These are phyloP conservation scores for Ellobius talpinus DNA, from an alignment of 2,113 vertebrate species.

Conservation along the genomic window DNA sequence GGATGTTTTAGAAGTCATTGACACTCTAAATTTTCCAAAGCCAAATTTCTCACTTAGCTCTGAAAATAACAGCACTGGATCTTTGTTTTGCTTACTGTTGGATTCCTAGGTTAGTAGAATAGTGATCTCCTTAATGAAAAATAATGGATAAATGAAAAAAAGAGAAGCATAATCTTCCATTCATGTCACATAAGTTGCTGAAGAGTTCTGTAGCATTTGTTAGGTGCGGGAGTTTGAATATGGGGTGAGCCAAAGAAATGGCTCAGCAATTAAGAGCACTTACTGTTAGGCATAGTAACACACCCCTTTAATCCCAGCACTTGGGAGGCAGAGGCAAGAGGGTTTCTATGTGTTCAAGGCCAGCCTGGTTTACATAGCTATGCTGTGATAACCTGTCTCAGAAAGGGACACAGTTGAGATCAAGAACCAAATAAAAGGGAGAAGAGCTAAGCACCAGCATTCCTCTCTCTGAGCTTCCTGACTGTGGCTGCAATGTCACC, in stretches of 20 bases:
- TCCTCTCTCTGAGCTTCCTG: background rate
- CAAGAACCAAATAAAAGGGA: background rate
- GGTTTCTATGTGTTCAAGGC: background rate
- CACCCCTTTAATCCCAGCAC: background rate
- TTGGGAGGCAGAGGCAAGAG: background rate
- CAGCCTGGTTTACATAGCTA: background rate
- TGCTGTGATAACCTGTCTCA: background rate
- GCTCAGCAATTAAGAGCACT: background rate
- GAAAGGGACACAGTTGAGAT: background rate
- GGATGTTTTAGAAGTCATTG: background rate
- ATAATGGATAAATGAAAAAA: slow-evolving; percentile 26
- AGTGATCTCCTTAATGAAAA: background rate
- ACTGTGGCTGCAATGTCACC: background rate
- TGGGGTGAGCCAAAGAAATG: background rate
- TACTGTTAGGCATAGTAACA: background rate
- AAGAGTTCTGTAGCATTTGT: background rate
- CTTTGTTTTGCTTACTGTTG: background rate
- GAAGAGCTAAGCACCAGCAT: background rate
- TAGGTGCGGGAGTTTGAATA: background rate
- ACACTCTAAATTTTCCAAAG: slow-evolving; percentile 5
- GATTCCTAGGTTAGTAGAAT: background rate
- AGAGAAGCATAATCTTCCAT: background rate
- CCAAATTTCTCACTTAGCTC: background rate
- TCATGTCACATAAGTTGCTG: background rate
- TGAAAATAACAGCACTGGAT: background rate